Base-by-base conservation (phyloP, 2,888 invertebrate genomes). In the Caenorhabditis imperialis region DNA sequence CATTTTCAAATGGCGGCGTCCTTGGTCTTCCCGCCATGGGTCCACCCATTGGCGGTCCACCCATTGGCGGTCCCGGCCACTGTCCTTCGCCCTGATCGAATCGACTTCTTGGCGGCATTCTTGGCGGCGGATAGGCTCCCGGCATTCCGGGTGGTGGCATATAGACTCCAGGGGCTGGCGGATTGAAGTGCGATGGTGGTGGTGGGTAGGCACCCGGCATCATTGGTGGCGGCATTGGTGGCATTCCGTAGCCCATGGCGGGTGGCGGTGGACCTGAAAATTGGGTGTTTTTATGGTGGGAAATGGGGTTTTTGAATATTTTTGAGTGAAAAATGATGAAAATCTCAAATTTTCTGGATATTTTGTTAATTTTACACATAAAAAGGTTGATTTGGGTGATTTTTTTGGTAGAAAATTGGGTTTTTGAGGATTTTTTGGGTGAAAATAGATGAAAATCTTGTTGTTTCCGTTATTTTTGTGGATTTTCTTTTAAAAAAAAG, bases 201-300 rank as follows among this genome's bases (percentile, higher is more conserved):
- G 61, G 71, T n/a, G 61, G 57, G 22, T 58, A 72, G 0, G 72
- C 63, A 30, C 63, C 57, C 0, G 58, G 54, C 72, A 62, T 61
- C 80, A 78, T 78, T 48, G 75, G 71, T 12, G 67, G 77, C 23
- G 77, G 74, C 65, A 72, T 50, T 37, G 77, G 81, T 5, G 80
- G 79, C 75, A 80, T 76, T 47, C 77, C 74, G 22, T 58, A 60
- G 8, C 47, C 57, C 60, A 70, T 61, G 23, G 20, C 16, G 10
- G 61, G 61, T 18, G 70, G 70, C 35, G 74, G 74, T 16, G 53
- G 67, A 8, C 61, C 63, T 45, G 35, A 27, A 35, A 48, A 37
- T 22, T 27, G 2, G 1, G 12, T 4, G 20, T n/a, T 25, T 25
- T 23, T n/a, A n/a, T n/a, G n/a, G n/a, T n/a, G n/a, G n/a, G n/a